phyloP scores from a whole-genome alignment of 1,140 invertebrate genomes.

The Trinorchestia longiramus region DNA sequence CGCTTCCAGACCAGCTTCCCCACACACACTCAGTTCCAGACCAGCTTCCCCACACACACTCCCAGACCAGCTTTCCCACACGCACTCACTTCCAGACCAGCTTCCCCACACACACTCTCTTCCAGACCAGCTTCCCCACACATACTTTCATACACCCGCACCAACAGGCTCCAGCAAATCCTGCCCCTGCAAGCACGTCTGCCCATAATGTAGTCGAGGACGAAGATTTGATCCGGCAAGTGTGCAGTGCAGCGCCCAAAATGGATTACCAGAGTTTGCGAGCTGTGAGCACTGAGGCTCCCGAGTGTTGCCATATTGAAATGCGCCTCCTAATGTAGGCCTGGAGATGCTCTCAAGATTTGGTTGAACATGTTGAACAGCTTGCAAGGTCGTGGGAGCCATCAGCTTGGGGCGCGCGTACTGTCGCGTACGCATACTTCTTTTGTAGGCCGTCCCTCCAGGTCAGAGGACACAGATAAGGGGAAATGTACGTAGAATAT shows the following conservation, averaged over 20 bases:
- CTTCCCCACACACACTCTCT: too few relatives aligned
- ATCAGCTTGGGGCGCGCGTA: background rate
- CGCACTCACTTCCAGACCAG: too few relatives aligned
- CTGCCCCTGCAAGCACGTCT: background rate
- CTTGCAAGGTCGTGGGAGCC: background rate
- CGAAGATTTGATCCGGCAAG: constrained; percentile 6
- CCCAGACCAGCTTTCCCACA: too few relatives aligned
- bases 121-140: too few relatives aligned
- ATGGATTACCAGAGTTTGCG: background rate
- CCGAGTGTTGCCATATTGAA: background rate
- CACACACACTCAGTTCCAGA: too few relatives aligned
- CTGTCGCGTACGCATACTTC: background rate
- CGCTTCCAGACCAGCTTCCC: too few relatives aligned
- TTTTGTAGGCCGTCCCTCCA: background rate
- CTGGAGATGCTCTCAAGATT: background rate
- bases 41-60: too few relatives aligned
- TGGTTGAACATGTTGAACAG: background rate
- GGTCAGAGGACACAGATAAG: background rate
- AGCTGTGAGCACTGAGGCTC: background rate
- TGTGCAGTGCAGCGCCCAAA: background rate
- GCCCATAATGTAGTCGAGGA: background rate
- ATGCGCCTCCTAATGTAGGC: background rate
- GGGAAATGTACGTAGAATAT: background rate
- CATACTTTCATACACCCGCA: background rate
- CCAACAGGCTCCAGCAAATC: background rate